Conservation (phyloP, 1,140 invertebrate genomes). For the Drosophila mojavensis region DNA sequence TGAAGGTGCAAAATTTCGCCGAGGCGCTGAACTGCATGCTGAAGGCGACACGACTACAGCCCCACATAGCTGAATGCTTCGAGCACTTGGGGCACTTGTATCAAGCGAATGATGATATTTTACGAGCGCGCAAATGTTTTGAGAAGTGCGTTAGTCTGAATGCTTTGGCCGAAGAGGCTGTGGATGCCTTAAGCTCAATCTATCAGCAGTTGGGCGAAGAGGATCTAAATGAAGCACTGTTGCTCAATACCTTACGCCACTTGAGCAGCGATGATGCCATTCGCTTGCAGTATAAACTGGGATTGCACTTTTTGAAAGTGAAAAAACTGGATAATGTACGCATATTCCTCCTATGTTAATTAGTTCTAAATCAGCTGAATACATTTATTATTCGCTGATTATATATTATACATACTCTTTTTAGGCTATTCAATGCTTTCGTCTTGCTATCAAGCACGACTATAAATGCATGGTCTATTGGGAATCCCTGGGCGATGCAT, state of each 20-base stretch:
- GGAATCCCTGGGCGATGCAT: conserved; percentile 95
- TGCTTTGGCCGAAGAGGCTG: conserved; percentile 87
- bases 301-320: conserved; percentile 89
- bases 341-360: not conserved
- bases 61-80: conserved; percentile 89
- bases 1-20: conserved; percentile 86
- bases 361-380: too few relatives aligned
- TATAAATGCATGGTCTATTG: conserved; percentile 89
- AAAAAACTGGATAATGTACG: conserved; percentile 87
- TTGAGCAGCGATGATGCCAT: conserved; percentile 85
- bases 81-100: conserved; percentile 92
- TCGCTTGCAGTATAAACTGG: conserved; percentile 93
- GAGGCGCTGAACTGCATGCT: conserved; percentile 88
- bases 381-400: not conserved
- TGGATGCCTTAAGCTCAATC: conserved; percentile 90
- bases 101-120: conserved; percentile 86
- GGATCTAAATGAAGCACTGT: conserved; percentile 88
- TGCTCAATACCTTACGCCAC: conserved; percentile 87
- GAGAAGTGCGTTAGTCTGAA: conserved; percentile 92
- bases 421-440: conserved; percentile 89
- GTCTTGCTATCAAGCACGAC: conserved; percentile 90
- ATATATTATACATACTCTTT: not conserved
- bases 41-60: conserved; percentile 90
- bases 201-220: conserved; percentile 89
- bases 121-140: conserved; percentile 91